phyloP scores from a whole-genome alignment of 1,140 invertebrate species.

The Teleopsis dalmanni region DNA sequence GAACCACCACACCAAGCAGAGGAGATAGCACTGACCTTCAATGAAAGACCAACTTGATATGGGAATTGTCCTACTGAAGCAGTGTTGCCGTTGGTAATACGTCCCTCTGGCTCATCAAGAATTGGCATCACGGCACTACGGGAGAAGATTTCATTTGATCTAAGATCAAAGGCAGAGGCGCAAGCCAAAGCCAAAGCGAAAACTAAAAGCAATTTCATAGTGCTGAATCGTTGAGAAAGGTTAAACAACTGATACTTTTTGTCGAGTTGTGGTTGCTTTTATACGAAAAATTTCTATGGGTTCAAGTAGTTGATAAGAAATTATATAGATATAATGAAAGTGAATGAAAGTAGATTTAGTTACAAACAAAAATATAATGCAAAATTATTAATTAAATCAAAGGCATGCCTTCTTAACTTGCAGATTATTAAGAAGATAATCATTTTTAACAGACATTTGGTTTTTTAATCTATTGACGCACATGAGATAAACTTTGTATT shows the following conservation, averaged over 20 bases:
- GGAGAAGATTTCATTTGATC: slow-evolving; percentile 15
- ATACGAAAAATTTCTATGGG: not conserved
- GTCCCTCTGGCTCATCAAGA: slow-evolving; percentile 17
- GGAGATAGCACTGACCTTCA: slow-evolving; percentile 19
- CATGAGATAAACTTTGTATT: no score
- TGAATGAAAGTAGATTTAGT: not conserved
- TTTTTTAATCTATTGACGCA: no score
- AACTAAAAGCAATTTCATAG: slow-evolving; percentile 34
- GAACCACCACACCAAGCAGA: slow-evolving; percentile 48
- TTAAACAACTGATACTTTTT: slow-evolving; percentile 2
- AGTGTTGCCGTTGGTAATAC: slow-evolving; percentile 34
- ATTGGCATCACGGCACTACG: slow-evolving; percentile 24
- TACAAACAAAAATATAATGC: not conserved
- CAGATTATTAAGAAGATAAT: no score
- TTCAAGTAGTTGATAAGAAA: not conserved
- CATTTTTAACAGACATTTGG: no score
- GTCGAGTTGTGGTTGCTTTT: not conserved
- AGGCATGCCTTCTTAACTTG: no score
- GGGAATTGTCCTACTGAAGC: slow-evolving; percentile 39
- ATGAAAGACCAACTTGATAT: slow-evolving; percentile 38
- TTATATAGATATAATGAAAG: not conserved
- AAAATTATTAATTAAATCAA: slow-evolving; percentile 8
- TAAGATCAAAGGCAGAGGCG: slow-evolving; percentile 24
- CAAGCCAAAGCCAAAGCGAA: slow-evolving; percentile 32
- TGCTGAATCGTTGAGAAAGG: not conserved